Evolutionary conservation across 2,888 invertebrate species (phyloP).

Genomic region (Agrotis segetum): DNA sequence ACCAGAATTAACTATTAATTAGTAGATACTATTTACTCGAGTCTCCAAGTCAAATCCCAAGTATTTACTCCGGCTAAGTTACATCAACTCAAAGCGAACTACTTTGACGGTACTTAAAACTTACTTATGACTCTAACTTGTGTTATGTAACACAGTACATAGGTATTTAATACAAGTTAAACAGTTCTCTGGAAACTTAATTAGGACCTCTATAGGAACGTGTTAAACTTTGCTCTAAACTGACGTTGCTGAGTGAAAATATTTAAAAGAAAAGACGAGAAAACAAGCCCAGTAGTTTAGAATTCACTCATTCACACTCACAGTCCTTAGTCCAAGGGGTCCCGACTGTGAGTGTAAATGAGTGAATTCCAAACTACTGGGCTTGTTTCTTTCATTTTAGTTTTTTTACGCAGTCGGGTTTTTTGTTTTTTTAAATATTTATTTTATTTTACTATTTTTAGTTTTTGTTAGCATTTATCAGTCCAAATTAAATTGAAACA

Average conservation of each 20-base stretch:
- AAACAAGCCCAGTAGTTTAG: too few relatives aligned
- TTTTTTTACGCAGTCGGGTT: too few relatives aligned
- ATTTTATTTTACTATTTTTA: too few relatives aligned
- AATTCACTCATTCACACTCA: too few relatives aligned
- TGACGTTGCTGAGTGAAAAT: not conserved
- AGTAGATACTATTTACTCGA: constrained; percentile 29
- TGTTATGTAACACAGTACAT: constrained; percentile 43
- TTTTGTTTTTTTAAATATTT: too few relatives aligned
- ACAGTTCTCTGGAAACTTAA: constrained; percentile 53
- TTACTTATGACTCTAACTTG: constrained; percentile 49
- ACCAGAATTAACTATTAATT: constrained; percentile 1
- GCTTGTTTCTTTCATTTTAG: too few relatives aligned
- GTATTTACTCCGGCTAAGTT: constrained; percentile 60
- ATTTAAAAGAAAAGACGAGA: too few relatives aligned
- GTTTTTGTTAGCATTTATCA: too few relatives aligned
- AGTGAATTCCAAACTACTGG: too few relatives aligned
- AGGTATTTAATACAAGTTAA: constrained; percentile 62
- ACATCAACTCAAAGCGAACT: constrained; percentile 54
- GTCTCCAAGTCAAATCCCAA: constrained; percentile 52
- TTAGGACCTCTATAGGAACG: constrained; percentile 22
- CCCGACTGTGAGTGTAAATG: too few relatives aligned
- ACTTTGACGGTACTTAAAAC: constrained; percentile 65
- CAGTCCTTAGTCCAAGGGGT: too few relatives aligned
- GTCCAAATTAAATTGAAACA: too few relatives aligned
- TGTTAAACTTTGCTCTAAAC: not conserved